Base-by-base conservation (phyloP, 30 jellyfish, hydroid and myxozoan genomes). In the Turritopsis dohrnii region DNA sequence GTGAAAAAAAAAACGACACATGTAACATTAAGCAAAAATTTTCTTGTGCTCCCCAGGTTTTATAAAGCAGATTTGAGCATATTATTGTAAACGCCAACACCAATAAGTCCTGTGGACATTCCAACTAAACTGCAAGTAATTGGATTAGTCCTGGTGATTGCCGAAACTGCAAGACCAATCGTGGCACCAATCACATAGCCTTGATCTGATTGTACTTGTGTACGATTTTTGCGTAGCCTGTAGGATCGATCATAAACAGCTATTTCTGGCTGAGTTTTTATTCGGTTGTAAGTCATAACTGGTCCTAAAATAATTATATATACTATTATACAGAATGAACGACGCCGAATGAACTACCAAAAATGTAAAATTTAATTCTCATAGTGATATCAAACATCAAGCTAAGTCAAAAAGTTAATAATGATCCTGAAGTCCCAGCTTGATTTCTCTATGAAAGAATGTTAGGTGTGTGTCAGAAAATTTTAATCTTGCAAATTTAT, bases 221-320 rank as follows among this genome's bases (percentile, higher is more conserved):
- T 85, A 28, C 88, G 81, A 54, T 89, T 89, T 71, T 89, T 89
- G 25, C 96, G 80, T 26, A 89, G 84, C 0, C 96, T 84, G 66
- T 89, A 89, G 18, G 88, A 80, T 1, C 96, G 94, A 71, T 89
- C 96, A 19, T 25, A 80, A 18, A 90, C 93, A 20, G 85, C 90
- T 0, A 52, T 88, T 21, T 81, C 85, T 23, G 85, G 80, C 28
- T 84, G 88, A 66, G 81, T 84, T 7, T 85, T 85, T 17, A 30
- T 85, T 23, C 88, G 76, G 86, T 53, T 66, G 65, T 79, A 89
- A 84, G 81, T 84, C 96, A 89, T 89, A 27, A 71, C 66, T 17
- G 85, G 80, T 0, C 87, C 87, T 80, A 26, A 52, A 52, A 16
- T 4, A 16, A 65, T 41, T 80, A 9, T 69, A 7, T 66, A 69